Base-by-base conservation (phyloP, 2,113 vertebrate genomes). In the Clarias gariepinus region DNA sequence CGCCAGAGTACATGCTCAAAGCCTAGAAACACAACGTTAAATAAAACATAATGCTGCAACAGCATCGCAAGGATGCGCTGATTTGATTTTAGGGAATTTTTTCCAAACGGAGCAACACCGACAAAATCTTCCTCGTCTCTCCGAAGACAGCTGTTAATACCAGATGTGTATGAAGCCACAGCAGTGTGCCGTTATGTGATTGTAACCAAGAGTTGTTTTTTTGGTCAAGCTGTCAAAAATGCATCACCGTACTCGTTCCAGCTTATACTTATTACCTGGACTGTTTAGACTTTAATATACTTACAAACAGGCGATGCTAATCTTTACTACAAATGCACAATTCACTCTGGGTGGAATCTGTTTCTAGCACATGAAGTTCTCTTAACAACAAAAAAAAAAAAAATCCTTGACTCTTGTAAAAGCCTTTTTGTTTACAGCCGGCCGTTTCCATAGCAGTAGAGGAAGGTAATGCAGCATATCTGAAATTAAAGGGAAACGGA, bases 361-460 rank as follows among this genome's bases (percentile, higher is more conserved):
- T 53, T 61, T 63, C 61, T 63, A 58, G 66, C 64, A 57, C 82
- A 86, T n/a, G 21, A 12, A 69, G 79, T 53, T 57, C 82, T 85
- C 74, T n/a, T 47, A 47, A 47, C 47, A 47, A 47, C 47, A 47
- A 47, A 0, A 47, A 33, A n/a, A n/a, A n/a, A 28, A 55, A 69
- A 21, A 82, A 71, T 47, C 61, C 83, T 89, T 69, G 53, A 85
- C 61, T 6, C 88, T 91, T 92, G 86, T 88, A 91, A 90, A 91
- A 81, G 90, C 90, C 91, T 93, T 91, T 47, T 92, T 90, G 94
- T 93, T 94, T 93, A 92, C 93, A 91, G 89, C 90, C 87, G 90
- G 86, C 90, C 87, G 93, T 95, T 94, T 89, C 94, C 92, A 94
- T 95, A 92, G 93, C 92, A 92, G 90, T 92, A 87, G 84, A 88